Percentiles rank a stretch among this genome's conserved stretches.
phyloP scores from a whole-genome alignment of 92 coral and sea anemone genomes.

The Palythoa caribaeorum region DNA sequence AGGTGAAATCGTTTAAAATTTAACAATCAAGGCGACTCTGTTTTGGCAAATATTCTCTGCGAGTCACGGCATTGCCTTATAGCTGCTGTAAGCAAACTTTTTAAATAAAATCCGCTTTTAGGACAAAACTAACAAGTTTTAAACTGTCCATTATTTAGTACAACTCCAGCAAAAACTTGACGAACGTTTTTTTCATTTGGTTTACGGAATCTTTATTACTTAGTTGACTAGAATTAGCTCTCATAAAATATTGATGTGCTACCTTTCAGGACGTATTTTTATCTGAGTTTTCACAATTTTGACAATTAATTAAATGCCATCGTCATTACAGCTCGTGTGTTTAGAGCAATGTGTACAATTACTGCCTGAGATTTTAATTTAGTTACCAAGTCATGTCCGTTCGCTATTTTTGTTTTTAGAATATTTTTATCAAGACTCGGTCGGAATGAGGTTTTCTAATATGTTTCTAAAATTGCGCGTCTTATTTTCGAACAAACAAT shows the following conservation, averaged over 20 bases:
- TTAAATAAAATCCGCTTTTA: constrained; percentile 27
- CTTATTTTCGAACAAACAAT: background rate
- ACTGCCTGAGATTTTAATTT: constrained; percentile 14
- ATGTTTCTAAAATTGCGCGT: background rate
- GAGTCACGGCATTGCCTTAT: constrained; percentile 58
- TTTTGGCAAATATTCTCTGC: constrained; percentile 37
- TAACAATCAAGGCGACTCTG: constrained; percentile 60
- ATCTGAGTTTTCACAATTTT: constrained; percentile 43
- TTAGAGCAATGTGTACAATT: constrained; percentile 27
- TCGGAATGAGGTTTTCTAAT: constrained; percentile 8
- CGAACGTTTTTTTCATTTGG: constrained; percentile 18
- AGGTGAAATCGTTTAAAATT: constrained; percentile 56
- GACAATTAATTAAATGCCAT: constrained; percentile 54
- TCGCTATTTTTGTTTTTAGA: constrained; percentile 8
- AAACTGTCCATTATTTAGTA: background rate
- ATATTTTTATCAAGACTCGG: constrained; percentile 10
- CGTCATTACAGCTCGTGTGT: constrained; percentile 35
- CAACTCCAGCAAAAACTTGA: background rate
- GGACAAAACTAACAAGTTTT: background rate
- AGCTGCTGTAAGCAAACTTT: constrained; percentile 40
- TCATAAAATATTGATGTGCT: constrained; percentile 37
- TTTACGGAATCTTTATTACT: constrained; percentile 21
- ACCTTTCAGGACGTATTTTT: constrained; percentile 34
- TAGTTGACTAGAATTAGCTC: constrained; percentile 20
- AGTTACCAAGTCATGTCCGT: background rate